Evolutionary conservation across 2,797 vertebrate genomes (phyloP), one percentile per base, ranked within the genome.

Genomic region (Neoniphon sammara): DNA sequence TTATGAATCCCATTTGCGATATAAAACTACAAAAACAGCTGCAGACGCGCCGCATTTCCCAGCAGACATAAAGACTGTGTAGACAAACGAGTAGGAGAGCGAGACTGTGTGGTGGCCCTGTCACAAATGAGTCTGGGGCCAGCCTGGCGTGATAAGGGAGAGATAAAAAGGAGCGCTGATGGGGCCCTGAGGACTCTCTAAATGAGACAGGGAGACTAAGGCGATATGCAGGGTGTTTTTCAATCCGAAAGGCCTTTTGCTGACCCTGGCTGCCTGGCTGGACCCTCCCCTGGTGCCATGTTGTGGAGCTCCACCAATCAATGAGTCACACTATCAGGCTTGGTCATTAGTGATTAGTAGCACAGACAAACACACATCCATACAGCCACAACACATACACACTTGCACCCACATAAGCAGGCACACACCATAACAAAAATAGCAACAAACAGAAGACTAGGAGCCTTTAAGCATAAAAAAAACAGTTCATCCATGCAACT

Each of bases 241-340:
- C 65, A 75, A 58, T 75, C 31, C 66, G 47, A 85, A 59, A 84
- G 69, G 53, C 68, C 57, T 47, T 73, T 77, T 68, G 70, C 34
- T 30, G 4, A 53, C 42, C 67, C 64, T 60, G 23, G 2, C 58
- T 56, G 73, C 55, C 62, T 67, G 63, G 52, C 74, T 72, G 76
- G 82, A 85, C 73, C 54, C 63, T 80, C 76, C 62, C 64, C 52
- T 11, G 61, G 61, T 52, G 66, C 68, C 63, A 1, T 17, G 59
- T 49, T 85, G 74, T 79, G 67, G 63, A 70, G 76, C 49, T 78
- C 10, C 54, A 62, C 46, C 23, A 2, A 88, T 90, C 87, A 76
- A 87, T 89, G 84, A 70, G 59, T 80, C 57, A 81, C 55, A 76
- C 60, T 74, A 79, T 87, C 80, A 70, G 70, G 57, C 66, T 74